Percentiles rank a stretch among this genome's conserved stretches.
Conservation (phyloP, 2,113 vertebrate genomes). For the Ascaphus truei region DNA sequence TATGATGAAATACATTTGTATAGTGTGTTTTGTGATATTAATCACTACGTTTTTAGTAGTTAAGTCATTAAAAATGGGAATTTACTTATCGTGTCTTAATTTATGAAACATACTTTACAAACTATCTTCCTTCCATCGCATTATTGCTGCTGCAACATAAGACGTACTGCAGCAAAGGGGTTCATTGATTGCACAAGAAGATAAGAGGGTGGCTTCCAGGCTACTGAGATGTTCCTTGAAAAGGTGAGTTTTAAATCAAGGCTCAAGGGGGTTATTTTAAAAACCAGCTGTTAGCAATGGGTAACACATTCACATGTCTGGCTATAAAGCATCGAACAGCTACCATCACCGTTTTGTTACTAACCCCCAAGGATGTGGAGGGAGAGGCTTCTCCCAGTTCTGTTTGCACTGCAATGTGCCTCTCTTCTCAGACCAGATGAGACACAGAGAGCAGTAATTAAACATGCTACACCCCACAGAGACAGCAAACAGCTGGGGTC, state of each 20-base stretch:
- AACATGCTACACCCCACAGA: background rate
- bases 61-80: constrained; percentile 5
- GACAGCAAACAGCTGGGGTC: constrained; percentile 12
- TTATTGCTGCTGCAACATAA: background rate
- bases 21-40: constrained; percentile 6
- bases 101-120: background rate
- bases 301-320: background rate
- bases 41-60: constrained; percentile 10
- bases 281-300: background rate
- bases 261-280: background rate
- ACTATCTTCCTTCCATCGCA: background rate
- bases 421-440: background rate
- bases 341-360: background rate
- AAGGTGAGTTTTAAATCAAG: background rate
- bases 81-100: background rate
- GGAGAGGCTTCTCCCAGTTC: background rate
- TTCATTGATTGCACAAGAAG: background rate
- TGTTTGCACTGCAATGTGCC: background rate
- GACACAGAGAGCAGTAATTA: background rate
- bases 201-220: background rate
- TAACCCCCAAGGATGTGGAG: background rate
- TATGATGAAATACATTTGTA: constrained; percentile 12
- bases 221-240: background rate
- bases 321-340: background rate
- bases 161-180: background rate